phyloP scores from a whole-genome alignment of 1,140 invertebrate genomes.

The Aporrectodea caliginosa region DNA sequence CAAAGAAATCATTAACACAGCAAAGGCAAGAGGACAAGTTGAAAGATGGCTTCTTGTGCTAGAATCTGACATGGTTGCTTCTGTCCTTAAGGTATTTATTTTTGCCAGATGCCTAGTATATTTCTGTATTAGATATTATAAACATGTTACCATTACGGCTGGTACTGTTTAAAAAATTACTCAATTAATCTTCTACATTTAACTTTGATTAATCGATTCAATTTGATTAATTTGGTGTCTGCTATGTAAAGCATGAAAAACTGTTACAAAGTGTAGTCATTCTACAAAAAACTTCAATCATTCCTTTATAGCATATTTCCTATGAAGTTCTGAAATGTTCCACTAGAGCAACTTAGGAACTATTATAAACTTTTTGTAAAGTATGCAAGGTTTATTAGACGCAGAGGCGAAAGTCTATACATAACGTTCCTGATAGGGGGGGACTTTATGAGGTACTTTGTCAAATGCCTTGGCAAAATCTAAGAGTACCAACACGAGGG shows the following conservation, averaged over 20 bases:
- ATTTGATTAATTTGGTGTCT: no score
- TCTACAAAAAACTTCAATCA: neutral
- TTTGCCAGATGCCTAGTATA: neutral
- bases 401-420: no score
- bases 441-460: no score
- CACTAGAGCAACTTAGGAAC: neutral
- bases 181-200: no score
- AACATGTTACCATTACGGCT: neutral
- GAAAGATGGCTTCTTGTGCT: slow-evolving; percentile 94
- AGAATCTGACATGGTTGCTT: slow-evolving; percentile 85
- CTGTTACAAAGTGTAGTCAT: neutral
- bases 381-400: no score
- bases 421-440: no score
- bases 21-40: slow-evolving; percentile 79
- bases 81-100: slow-evolving; percentile 67
- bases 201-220: no score
- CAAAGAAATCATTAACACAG: slow-evolving; percentile 74
- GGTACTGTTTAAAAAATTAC: no score
- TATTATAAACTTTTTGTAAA: no score
- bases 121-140: neutral
- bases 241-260: no score
- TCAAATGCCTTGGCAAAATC: no score
- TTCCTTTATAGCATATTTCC: neutral
- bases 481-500: no score
- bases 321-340: neutral